These are phyloP conservation scores for Nerophis ophidion DNA, from an alignment of 2,113 vertebrate genomes.

Conservation along the genomic window DNA sequence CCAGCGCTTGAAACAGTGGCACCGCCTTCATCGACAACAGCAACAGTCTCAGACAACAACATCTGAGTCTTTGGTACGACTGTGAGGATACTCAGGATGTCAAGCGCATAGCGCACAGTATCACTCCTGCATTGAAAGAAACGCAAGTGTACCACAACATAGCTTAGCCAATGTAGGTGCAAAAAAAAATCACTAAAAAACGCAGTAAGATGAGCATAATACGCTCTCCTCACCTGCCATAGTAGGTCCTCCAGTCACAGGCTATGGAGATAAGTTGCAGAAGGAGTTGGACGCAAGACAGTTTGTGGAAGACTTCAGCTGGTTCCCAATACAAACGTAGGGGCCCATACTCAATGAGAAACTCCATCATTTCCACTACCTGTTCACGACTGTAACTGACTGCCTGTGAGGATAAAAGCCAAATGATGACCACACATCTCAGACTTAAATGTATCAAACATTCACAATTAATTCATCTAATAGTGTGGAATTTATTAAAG, in stretches of 20 bases:
- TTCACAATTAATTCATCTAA: not conserved
- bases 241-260: slow-evolving; percentile 98
- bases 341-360: slow-evolving; percentile 92
- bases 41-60: slow-evolving; percentile 87
- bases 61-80: slow-evolving; percentile 97
- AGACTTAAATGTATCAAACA: not conserved
- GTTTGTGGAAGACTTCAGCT: slow-evolving; percentile 93
- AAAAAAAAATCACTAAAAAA: not conserved
- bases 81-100: slow-evolving; percentile 93
- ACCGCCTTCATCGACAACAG: slow-evolving; percentile 89
- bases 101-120: slow-evolving; percentile 93
- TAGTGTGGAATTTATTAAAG: not conserved
- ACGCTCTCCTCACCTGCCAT: slow-evolving; percentile 81
- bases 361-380: slow-evolving; percentile 99
- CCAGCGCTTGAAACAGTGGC: slow-evolving; percentile 91
- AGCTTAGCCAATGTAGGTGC: not conserved
- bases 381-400: slow-evolving; percentile 94
- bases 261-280: slow-evolving; percentile 96
- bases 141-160: not conserved
- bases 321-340: slow-evolving; percentile 95
- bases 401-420: slow-evolving; percentile 69
- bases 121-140: slow-evolving; percentile 79
- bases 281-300: slow-evolving; percentile 94
- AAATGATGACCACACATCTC: not conserved
- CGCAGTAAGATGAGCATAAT: not conserved